Percentiles rank a stretch among this genome's conserved stretches.
phyloP scores from a whole-genome alignment of 2,113 vertebrate species.

The Asarcornis scutulata region DNA sequence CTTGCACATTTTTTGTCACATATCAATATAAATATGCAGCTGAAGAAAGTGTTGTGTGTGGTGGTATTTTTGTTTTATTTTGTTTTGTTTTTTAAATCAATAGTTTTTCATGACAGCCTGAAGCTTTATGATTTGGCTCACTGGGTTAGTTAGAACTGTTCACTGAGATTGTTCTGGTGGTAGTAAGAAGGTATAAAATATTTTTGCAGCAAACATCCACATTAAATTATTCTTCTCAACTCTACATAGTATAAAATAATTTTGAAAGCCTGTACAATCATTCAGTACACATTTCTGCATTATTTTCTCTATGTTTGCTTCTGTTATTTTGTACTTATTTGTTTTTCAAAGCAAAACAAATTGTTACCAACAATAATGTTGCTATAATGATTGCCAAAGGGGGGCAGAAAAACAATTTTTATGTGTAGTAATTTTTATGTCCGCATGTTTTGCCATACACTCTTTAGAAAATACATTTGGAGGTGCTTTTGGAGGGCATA shows the following conservation, averaged over 20 bases:
- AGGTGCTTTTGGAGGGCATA: not conserved
- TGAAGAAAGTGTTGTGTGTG: not conserved
- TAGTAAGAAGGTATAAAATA: conserved; percentile 26
- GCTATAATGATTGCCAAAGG: not conserved
- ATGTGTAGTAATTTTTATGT: not conserved
- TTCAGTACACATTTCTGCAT: not conserved
- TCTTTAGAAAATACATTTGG: not conserved
- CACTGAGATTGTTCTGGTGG: conserved; percentile 52
- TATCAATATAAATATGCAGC: conserved; percentile 70
- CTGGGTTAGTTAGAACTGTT: conserved; percentile 59
- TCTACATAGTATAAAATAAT: not conserved
- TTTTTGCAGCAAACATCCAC: conserved; percentile 3
- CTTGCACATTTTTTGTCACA: conserved; percentile 64
- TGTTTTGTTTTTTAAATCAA: conserved; percentile 10
- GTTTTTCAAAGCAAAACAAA: conserved; percentile 3
- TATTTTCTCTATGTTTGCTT: not conserved
- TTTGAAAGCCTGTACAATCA: not conserved
- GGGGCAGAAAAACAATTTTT: not conserved
- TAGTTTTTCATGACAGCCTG: conserved; percentile 62
- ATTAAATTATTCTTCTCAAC: conserved; percentile 1
- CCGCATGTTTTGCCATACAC: not conserved
- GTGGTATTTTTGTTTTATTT: not conserved
- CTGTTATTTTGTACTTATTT: not conserved
- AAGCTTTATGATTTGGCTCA: conserved; percentile 71
- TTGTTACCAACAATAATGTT: not conserved